Percentiles rank a stretch among this genome's conserved stretches.
These are phyloP conservation scores for Spongilla lacustris DNA, from an alignment of 37 sponge, comb jelly and placozoan genomes.

Conservation along the genomic window DNA sequence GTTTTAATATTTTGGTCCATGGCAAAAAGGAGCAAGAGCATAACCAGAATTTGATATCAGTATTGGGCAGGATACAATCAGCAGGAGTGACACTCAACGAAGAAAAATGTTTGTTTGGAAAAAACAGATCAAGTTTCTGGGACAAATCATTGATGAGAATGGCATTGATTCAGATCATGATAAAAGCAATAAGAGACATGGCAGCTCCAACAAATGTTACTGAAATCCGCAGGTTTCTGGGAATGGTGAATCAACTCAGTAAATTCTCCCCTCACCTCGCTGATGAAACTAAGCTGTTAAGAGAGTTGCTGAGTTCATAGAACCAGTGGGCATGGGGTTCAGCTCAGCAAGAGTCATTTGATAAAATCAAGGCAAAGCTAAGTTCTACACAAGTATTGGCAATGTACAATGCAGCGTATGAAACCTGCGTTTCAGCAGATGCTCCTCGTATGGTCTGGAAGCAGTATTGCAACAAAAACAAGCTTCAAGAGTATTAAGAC, in stretches of 20 bases:
- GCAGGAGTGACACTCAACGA: slow-evolving; percentile 19
- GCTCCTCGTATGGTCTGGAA: slow-evolving; percentile 11
- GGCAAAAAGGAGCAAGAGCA: slow-evolving; percentile 9
- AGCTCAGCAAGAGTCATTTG: slow-evolving; percentile 8
- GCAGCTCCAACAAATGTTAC: slow-evolving; percentile 13
- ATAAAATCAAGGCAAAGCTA: neutral
- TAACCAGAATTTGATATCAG: neutral
- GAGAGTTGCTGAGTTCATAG: slow-evolving; percentile 16
- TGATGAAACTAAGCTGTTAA: slow-evolving; percentile 11
- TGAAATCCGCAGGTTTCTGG: slow-evolving; percentile 29
- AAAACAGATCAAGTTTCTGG: slow-evolving; percentile 23
- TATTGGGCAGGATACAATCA: neutral
- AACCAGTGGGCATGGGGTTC: slow-evolving; percentile 16
- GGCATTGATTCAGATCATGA: slow-evolving; percentile 12
- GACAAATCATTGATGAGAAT: too few species aligned
- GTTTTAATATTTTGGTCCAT: slow-evolving; percentile 17
- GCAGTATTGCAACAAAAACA: slow-evolving; percentile 6
- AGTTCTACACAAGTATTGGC: slow-evolving; percentile 13
- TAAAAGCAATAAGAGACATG: slow-evolving; percentile 6
- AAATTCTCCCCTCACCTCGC: slow-evolving; percentile 25
- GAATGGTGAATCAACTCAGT: slow-evolving; percentile 30
- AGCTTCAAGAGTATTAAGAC: neutral
- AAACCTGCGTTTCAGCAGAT: slow-evolving; percentile 13
- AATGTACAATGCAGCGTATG: slow-evolving; percentile 5
- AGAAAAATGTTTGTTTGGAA: slow-evolving; percentile 18